phyloP scores from a whole-genome alignment of 1,140 invertebrate genomes.

The Chrysopa pallens region DNA sequence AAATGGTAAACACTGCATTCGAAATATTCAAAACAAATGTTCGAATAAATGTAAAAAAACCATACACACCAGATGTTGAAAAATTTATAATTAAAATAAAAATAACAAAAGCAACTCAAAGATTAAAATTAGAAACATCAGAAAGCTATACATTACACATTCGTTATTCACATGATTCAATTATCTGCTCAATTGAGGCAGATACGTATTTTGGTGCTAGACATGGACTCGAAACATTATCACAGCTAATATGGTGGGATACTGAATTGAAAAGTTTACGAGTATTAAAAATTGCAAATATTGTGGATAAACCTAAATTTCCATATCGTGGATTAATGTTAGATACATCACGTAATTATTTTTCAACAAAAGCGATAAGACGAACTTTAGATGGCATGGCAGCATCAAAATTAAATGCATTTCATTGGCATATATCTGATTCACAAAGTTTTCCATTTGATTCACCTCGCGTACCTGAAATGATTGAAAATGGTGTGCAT shows the following conservation, averaged over 20 bases:
- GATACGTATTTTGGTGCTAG: slow-evolving; percentile 57
- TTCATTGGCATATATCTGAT: slow-evolving; percentile 75
- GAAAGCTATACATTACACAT: slow-evolving; percentile 53
- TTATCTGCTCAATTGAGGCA: slow-evolving; percentile 42
- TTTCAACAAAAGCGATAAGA: slow-evolving; percentile 46
- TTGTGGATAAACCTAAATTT: slow-evolving; percentile 38
- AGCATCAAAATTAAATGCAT: slow-evolving; percentile 62
- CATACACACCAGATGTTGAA: slow-evolving; percentile 19
- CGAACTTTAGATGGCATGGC: slow-evolving; percentile 59
- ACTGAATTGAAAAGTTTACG: slow-evolving; percentile 38
- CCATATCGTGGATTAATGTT: slow-evolving; percentile 51
- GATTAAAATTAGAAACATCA: slow-evolving; percentile 45
- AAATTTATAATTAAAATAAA: slow-evolving; percentile 28
- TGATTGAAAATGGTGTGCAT: slow-evolving; percentile 60
- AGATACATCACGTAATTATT: slow-evolving; percentile 60
- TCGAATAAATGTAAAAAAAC: slow-evolving; percentile 12
- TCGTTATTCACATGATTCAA: slow-evolving; percentile 25
- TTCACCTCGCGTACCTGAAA: slow-evolving; percentile 43
- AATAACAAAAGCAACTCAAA: slow-evolving; percentile 27
- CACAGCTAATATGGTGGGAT: slow-evolving; percentile 61
- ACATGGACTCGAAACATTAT: slow-evolving; percentile 61
- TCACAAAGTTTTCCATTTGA: slow-evolving; percentile 66
- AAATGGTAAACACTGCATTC: slow-evolving; percentile 23
- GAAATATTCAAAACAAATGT: slow-evolving; percentile 25
- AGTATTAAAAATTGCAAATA: slow-evolving; percentile 29